These are phyloP conservation scores for Loripinus fragilis DNA, from an alignment of 2,888 invertebrate species.

Conservation along the genomic window DNA sequence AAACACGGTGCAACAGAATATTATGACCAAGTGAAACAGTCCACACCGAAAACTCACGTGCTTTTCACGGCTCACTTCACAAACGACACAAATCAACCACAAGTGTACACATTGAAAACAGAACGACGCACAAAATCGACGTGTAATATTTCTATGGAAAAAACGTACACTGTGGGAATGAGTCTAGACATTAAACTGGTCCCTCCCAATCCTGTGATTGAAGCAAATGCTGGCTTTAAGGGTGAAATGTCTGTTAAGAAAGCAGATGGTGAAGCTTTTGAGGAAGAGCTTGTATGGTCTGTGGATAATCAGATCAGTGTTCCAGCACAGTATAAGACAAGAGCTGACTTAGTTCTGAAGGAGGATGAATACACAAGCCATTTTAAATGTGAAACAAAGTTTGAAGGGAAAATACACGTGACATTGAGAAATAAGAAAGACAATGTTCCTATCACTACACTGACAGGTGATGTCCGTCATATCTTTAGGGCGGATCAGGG, in stretches of 20 bases:
- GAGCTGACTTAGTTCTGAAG: conserved; percentile 80
- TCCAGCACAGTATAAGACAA: conserved; percentile 79
- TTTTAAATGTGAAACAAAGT: conserved; percentile 79
- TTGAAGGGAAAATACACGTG: conserved; percentile 81
- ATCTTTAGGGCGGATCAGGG: conserved; percentile 77
- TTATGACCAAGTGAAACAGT: conserved; percentile 63
- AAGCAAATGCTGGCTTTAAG: conserved; percentile 83
- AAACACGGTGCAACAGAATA: conserved; percentile 80
- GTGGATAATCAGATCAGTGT: conserved; percentile 82
- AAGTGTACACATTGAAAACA: conserved; percentile 82
- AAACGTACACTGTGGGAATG: conserved; percentile 74
- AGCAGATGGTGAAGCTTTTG: conserved; percentile 78
- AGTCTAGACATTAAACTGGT: conserved; percentile 79
- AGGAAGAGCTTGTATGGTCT: conserved; percentile 83
- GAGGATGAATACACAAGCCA: conserved; percentile 81
- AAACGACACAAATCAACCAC: conserved; percentile 80
- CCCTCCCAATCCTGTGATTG: conserved; percentile 82
- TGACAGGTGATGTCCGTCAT: conserved; percentile 79
- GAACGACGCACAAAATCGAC: conserved; percentile 82
- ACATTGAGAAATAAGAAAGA: conserved; percentile 81
- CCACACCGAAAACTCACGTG: conserved; percentile 74
- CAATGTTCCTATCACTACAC: conserved; percentile 79
- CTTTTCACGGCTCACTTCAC: conserved; percentile 81
- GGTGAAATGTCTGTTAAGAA: conserved; percentile 80
- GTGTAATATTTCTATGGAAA: conserved; percentile 78